A percentile compares a stretch with the other conserved stretches of the same genome.
These are phyloP conservation scores for Hydrotaea diabolus DNA, from an alignment of 2,888 invertebrate species.

Conservation along the genomic window DNA sequence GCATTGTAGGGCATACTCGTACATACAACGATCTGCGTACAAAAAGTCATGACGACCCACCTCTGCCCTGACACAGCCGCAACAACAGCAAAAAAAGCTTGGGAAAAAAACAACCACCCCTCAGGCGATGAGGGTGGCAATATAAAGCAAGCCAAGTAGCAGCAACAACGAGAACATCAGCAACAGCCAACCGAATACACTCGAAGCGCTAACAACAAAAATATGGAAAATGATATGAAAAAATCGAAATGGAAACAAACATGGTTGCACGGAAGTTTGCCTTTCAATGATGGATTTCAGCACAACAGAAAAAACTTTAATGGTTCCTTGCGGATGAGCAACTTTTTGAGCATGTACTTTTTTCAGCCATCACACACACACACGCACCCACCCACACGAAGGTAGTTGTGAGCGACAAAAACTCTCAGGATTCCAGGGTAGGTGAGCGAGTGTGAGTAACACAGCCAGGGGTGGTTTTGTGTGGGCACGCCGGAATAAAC, in stretches of 20 bases:
- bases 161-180: constrained; percentile 67
- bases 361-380: constrained; percentile 25
- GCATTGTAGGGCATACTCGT: not conserved
- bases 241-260: constrained; percentile 70
- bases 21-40: too few relatives aligned
- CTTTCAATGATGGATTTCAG: constrained; percentile 67
- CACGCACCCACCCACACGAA: constrained; percentile 23
- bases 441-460: not conserved
- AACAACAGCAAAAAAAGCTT: not conserved
- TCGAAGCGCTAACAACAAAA: constrained; percentile 64
- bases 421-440: not conserved
- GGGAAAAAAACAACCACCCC: constrained; percentile 49
- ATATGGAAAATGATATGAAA: constrained; percentile 62
- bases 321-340: constrained; percentile 79
- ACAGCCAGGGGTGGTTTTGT: constrained; percentile 60
- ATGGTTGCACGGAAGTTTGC: constrained; percentile 70
- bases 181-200: constrained; percentile 56
- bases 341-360: constrained; percentile 72
- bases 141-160: constrained; percentile 72
- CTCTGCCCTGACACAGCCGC: not conserved
- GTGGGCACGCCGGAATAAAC: constrained; percentile 36
- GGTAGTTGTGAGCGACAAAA: constrained; percentile 43
- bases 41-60: not conserved
- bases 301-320: constrained; percentile 75
- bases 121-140: constrained; percentile 69